Base-by-base conservation (phyloP, 2,797 vertebrate species). In the Sphaeramia orbicularis region DNA sequence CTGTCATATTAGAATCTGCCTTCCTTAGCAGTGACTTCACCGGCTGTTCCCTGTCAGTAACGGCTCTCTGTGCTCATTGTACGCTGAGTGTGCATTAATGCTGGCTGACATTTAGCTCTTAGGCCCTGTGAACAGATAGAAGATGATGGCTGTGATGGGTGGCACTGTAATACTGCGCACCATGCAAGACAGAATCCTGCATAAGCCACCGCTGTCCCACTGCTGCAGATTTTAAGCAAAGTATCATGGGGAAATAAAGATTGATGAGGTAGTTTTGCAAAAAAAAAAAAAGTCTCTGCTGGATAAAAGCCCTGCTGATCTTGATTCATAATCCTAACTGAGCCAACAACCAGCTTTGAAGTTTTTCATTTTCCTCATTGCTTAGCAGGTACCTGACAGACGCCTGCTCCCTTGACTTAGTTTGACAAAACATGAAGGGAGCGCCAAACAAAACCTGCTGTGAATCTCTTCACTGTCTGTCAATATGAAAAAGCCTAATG, bases 101-200 rank as follows among this genome's bases (percentile, higher is more conserved):
- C 53, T 7, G 13, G 36, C 70, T 87, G 91, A 86, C 90, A 85
- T 89, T 89, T 77, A 63, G 54, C 83, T 83, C 54, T 64, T 47
- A 24, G 70, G 32, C 64, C 53, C 24, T 0, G 68, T 1, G n/a
- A 73, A 21, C 62, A 59, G 81, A 87, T 81, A 58, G 71, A 53
- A 84, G 52, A 13, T 59, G 83, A 78, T 32, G 45, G 58, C 41
- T 57, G 56, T 59, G 84, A 88, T 60, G 78, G 73, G 57, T 64
- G 59, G 47, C 9, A 1, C 1, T 10, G 41, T 69, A 61, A 77
- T 41, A 18, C 45, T 38, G 70, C 61, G 47, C 60, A 61, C 12
- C 21, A 16, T 1, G 8, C 16, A 10, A 30, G 36, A 66, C n/a
- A 49, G 52, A 42, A 35, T 68, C 54, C 42, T 0, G 1, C 42